Evolutionary conservation across 1,140 invertebrate genomes (phyloP), one percentile per base, ranked within the genome.

Genomic region (Drosophila cardini): DNA sequence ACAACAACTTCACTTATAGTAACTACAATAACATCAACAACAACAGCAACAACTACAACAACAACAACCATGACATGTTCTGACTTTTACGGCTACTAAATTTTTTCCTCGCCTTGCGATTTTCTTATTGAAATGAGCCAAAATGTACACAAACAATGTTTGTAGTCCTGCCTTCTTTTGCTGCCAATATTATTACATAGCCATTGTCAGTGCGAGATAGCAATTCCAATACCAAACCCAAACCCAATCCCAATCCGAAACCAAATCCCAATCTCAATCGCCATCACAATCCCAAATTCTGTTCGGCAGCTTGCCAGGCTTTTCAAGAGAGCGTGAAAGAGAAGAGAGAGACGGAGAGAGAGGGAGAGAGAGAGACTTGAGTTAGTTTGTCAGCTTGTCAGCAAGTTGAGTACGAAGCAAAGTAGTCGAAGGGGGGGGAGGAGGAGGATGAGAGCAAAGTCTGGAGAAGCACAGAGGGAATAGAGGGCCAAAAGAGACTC

Each of bases 61-160:
- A 10, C 32, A 13, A 43, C 61, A 15, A 36, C 16, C 56, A 32
- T 46, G 56, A 72, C 71, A 73, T 79, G 68, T 75, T 75, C 65
- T 78, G 65, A 52, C 75, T 76, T 83, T 82, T 83, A 82, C 72
- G 76, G 80, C 80, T 68, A 76, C 65, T 76, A 84, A 60, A 83
- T 83, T 83, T 83, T 81, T 60, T 60, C 67, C 53, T 71, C 68
- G 68, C 60, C 58, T 71, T 75, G 68, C 72, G 62, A 70, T 81
- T 77, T 72, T 85, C 76, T 80, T 86, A 86, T 86, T 86, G 83
- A 86, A 86, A 86, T 86, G 83, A 86, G 83, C 80, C 83, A 71
- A 83, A 86, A 70, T 83, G 76, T 83, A 78, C 72, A 83, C 46
- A 48, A 53, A 53, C 76, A 87, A 87, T 77, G 83, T 77, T 83